Base-by-base conservation (phyloP, 2,888 invertebrate genomes). In the Patella depressa region DNA sequence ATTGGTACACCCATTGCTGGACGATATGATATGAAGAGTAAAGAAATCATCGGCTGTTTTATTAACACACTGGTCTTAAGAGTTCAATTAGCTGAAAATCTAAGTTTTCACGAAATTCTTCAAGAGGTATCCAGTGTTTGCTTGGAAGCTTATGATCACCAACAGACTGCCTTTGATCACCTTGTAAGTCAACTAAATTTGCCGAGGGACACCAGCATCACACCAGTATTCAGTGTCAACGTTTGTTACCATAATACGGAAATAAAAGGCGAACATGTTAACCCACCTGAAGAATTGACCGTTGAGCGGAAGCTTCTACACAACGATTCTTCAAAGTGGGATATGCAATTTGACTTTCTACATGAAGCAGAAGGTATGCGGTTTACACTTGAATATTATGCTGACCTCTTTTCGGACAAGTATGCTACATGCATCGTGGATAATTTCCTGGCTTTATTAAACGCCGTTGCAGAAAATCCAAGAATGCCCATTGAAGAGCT, bases 101-200 rank as follows among this genome's bases (percentile, higher is more conserved):
- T 24, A 2, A 11, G 24, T 65, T 65, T 65, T 24, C 11, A 12
- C 2, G 19, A 65, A 14, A 24, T 65, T 65, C 65, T 65, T 24
- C 19, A 65, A 24, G 65, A 65, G 14, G 65, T 65, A 24, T 65
- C 65, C 19, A 24, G 12, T 24, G 65, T 65, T 65, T 65, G 65
- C 65, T 15, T 65, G 14, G 65, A 65, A 65, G 65, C 65, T 65
- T 65, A 65, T 65, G 65, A 65, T 65, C 65, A 65, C 24, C 65
- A 65, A 19, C 65, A 65, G 14, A 9, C 65, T 65, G 19, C 65
- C 19, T 65, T 65, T 24, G 65, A 65, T 14, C 65, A 65, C 9
- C 65, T 65, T 12, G 65, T 65, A 65, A 65, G 65, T 24, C 65
- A 65, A 14, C 65, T 65, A 24, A 65, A 65, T 24, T 14, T 65